Evolutionary conservation across 2,113 vertebrate species (phyloP).

Genomic region (Pomatorhinus ruficollis): DNA sequence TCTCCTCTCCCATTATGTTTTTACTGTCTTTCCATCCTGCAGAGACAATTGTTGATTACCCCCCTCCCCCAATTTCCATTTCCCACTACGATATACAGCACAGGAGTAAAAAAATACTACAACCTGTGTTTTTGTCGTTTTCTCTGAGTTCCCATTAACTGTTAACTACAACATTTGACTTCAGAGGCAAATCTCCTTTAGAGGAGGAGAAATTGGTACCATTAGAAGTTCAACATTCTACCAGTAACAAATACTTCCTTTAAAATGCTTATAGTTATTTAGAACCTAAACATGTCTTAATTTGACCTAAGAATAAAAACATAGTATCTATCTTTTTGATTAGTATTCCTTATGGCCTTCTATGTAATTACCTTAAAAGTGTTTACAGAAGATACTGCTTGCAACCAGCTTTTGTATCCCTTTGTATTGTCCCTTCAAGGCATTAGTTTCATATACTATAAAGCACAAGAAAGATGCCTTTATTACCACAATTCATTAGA

Average conservation of each 20-base stretch:
- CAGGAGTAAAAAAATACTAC: neutral
- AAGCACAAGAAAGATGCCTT: slow-evolving; percentile 26
- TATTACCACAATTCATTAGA: slow-evolving; percentile 53
- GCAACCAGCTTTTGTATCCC: neutral
- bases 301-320: slow-evolving; percentile 15
- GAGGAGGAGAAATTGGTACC: neutral
- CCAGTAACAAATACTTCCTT: neutral
- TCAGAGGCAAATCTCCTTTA: neutral
- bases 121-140: neutral
- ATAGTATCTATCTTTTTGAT: neutral
- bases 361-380: slow-evolving; percentile 41
- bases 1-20: neutral
- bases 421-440: slow-evolving; percentile 24
- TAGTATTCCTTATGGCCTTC: neutral
- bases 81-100: neutral
- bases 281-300: neutral
- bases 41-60: neutral
- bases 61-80: neutral
- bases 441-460: neutral
- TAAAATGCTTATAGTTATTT: neutral
- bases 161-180: neutral
- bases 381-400: slow-evolving; percentile 15
- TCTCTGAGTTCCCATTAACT: neutral
- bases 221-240: neutral
- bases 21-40: neutral